Evolutionary conservation across 2,797 vertebrate genomes (phyloP), one percentile per base, ranked within the genome.

Genomic region (Podarcis lilfordi): DNA sequence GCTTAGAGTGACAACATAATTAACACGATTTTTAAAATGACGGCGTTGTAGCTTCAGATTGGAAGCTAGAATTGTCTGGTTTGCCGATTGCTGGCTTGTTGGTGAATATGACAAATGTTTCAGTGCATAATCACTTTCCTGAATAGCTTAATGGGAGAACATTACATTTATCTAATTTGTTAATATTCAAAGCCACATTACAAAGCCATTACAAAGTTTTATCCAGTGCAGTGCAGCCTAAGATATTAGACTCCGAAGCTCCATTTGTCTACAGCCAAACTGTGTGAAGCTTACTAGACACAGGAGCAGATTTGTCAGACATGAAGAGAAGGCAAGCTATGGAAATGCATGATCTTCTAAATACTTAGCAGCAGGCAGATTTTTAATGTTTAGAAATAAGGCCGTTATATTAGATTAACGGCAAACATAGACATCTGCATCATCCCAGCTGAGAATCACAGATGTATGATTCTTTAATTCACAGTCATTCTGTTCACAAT

Each of bases 341-440:
- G 71, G n/a, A 81, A 75, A 21, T 86, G 45, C 83, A 29, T 37
- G 78, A 19, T 71, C 40, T 87, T 3, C 68, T 82, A 90, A 85
- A 45, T 59, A 17, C 6, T 86, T 82, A 82, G 8, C 87, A 78
- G 59, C 0, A 0, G 2, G 82, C n/a, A 90, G 66, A 45, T 27
- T 40, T 25, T 25, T 68, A 84, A 85, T 85, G 29, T 69, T 84
- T 88, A n/a, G n/a, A 80, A 50, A 86, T 74, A 85, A 80, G 23
- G 43, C 29, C 83, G 75, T 88, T 88, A 55, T 43, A 82, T 77
- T 86, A 79, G 86, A 89, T 91, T 80, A 86, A 86, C 80, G 86
- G 35, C 55, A 91, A 82, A 11, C 23, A 25, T 66, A 29, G 89
- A 25, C 1, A 75, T 88, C 71, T 15, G 86, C 0, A 86, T 75